Evolutionary conservation across 2,797 vertebrate genomes (phyloP), one percentile per base, ranked within the genome.

Genomic region (Erethizon dorsatum): DNA sequence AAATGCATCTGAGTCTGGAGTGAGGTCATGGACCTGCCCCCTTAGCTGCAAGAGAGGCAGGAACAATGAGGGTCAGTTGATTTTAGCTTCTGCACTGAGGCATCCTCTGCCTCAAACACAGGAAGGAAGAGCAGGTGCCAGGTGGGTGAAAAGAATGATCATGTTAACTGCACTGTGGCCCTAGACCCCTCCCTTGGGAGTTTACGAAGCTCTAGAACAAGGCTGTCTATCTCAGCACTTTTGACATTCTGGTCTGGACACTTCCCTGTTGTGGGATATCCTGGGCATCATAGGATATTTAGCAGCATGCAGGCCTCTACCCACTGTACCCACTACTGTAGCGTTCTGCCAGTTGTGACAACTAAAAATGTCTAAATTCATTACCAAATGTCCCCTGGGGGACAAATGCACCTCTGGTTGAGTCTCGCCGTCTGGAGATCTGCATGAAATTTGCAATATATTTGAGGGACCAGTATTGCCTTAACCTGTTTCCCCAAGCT

Each of bases 401-500:
- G 56, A 65, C 61, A 33, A 79, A 86, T 80, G 61, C 45, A 33
- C 57, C 77, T 31, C 54, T 0, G 1, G 18, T 61, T 57, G 33
- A 94, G 75, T 94, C 71, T 31, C 37, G 20, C 41, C 45, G 11
- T 91, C 47, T 88, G 45, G 87, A 92, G 24, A 71, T 86, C 41
- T 45, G 10, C 11, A 33, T 79, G 75, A 87, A 59, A 92, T 75
- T 45, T 37, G 37, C 41, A 69, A 67, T 80, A 57, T 1, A 14
- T 92, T 73, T 90, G 85, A 83, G 78, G 73, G 84, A 56, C 28
- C 77, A 63, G 50, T 57, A 56, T 54, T 79, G 82, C 17, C 90
- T 95, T 92, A 78, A 59, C 69, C 37, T 82, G 28, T 54, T 86
- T 78, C 79, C 57, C 31, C 59, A 82, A 92, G 65, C 50, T 63